Base-by-base conservation (phyloP, 35 echinoderm and acorn worm species). In the Anneissia japonica region DNA sequence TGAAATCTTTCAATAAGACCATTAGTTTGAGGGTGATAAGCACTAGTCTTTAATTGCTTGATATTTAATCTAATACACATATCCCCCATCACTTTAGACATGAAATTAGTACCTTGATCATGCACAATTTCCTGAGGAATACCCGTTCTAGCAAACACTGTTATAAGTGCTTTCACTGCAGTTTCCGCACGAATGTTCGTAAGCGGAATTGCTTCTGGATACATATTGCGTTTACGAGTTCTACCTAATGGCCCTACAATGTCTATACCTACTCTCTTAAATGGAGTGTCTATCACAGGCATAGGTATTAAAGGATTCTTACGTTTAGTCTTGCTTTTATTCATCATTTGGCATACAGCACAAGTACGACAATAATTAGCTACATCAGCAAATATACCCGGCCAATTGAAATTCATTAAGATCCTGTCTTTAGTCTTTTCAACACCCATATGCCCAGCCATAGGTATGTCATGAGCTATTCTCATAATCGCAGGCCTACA, bases 341-440 rank as follows among this genome's bases (percentile, higher is more conserved):
- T 26, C 31, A 82, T 19, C 13, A 21, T 36, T 88, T 88, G 79
- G 41, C 87, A 88, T 2, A 28, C 28, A 5, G 35, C 26, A 88
- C 87, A 88, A 16, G 74, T 30, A 28, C 39, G 72, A 72, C 87
- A 88, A 30, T 88, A 75, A 2, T 37, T 3, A 35, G 79, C 55
- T 39, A 82, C 55, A 81, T 88, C 87, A 32, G 74, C 43, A 73
- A 88, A 88, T 37, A 88, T 75, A 1, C 87, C 55, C 4, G 86
- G 86, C 77, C 86, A 88, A 43, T 88, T 80, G 38, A 79, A 88
- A 37, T 88, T 10, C 17, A n/a, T 34, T 35, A 89, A n/a, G 0
- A 89, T 1, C 0, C 80, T 28, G 30, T 82, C 39, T 36, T 81
- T 89, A 40, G 87, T 89, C 38, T 89, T 89, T 17, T 73, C 28